phyloP scores from a whole-genome alignment of 2,888 invertebrate genomes.

The Meandrusa payeni region DNA sequence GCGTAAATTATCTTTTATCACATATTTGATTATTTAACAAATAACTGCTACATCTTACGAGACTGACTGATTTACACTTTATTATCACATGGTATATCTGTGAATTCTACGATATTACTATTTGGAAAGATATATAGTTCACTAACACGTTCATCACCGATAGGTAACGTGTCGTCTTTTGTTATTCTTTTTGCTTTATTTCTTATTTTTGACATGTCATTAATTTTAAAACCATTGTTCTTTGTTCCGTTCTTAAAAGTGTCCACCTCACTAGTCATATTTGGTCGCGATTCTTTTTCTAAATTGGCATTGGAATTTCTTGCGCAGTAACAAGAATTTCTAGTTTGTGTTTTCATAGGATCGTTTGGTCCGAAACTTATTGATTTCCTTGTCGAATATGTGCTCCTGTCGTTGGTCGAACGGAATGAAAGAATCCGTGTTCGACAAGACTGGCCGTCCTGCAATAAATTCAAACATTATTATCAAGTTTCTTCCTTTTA shows the following conservation, averaged over 20 bases:
- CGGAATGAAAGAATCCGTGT: slow-evolving; percentile 69
- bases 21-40: slow-evolving; percentile 25
- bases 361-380: slow-evolving; percentile 53
- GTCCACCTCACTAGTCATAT: slow-evolving; percentile 44
- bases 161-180: slow-evolving; percentile 45
- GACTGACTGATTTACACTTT: slow-evolving; percentile 55
- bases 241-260: slow-evolving; percentile 37
- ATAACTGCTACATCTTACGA: slow-evolving; percentile 4
- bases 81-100: slow-evolving; percentile 66
- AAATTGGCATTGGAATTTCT: slow-evolving; percentile 43
- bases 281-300: slow-evolving; percentile 46
- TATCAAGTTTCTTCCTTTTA: not conserved
- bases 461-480: slow-evolving; percentile 33
- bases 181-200: slow-evolving; percentile 40
- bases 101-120: slow-evolving; percentile 70
- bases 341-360: slow-evolving; percentile 45
- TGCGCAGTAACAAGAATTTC: slow-evolving; percentile 55
- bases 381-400: slow-evolving; percentile 61
- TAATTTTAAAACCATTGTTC: slow-evolving; percentile 26
- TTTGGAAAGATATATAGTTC: slow-evolving; percentile 74
- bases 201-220: slow-evolving; percentile 35
- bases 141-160: slow-evolving; percentile 65
- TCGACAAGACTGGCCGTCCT: slow-evolving; percentile 72
- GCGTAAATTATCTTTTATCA: slow-evolving; percentile 16
- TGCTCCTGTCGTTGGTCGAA: slow-evolving; percentile 63